Evolutionary conservation across 1,140 invertebrate species (phyloP), one percentile per base, ranked within the genome.

Genomic region (Hycleus phaleratus): DNA sequence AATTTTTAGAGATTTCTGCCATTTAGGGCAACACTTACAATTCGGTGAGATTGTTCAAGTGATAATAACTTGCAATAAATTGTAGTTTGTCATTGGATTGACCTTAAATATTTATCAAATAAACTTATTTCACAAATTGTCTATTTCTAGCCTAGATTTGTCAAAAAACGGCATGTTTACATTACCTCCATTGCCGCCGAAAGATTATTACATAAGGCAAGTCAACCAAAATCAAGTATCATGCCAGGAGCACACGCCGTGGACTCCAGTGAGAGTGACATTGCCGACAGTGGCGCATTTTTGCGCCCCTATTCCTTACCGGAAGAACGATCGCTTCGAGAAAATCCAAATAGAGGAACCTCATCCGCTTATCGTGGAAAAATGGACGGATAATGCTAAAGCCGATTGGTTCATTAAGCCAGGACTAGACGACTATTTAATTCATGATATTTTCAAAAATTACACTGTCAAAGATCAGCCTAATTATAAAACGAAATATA

Each of bases 401-500:
- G 76, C 75, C 0, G 76, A 71, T 52, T 79, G 77, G 77, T 72
- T 80, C 0, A 74, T 73, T 49, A 76, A 75, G 54, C 78, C 78
- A 4, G 77, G 76, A 1, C 59, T 68, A 4, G 74, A 79, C 60
- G 77, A 74, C 18, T 78, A 76, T 56, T 72, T 68, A 5, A 51
- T 79, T 3, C 74, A 77, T 49, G 74, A 79, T 18, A 71, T 77
- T 3, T 75, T 71, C 64, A 71, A 72, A 38, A 72, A 72, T 26
- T 76, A 73, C 49, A 74, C 68, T 9, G 72, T 77, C 60, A 65
- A 68, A 3, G 67, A 32, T 70, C 0, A 68, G 73, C 4, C 10
- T 26, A 11, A 42, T 42, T 42, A 42, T 9, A 42, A 42, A n/a
- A 10, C 5, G 40, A 32, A 32, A 32, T 32, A 5, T 4, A 32